A percentile compares a stretch with the other conserved stretches of the same genome.
These are phyloP conservation scores for Psittacus erithacus DNA, from an alignment of 2,113 vertebrate genomes.

Conservation along the genomic window DNA sequence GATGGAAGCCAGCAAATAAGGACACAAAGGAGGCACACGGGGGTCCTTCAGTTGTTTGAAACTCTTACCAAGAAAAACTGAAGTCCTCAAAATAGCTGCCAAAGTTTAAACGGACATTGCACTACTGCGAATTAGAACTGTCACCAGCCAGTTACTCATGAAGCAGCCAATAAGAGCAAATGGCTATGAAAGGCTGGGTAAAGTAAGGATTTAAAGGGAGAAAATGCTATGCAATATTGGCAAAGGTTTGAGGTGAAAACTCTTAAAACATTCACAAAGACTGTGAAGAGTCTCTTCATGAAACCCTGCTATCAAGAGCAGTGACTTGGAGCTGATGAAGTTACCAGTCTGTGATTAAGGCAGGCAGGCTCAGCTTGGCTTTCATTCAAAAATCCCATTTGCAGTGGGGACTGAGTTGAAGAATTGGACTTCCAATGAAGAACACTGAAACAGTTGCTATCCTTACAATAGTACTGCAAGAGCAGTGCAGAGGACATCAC, in stretches of 20 bases:
- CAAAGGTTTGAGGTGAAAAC: neutral
- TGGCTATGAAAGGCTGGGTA: neutral
- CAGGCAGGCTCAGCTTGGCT: neutral
- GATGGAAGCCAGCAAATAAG: neutral
- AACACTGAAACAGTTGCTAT: neutral
- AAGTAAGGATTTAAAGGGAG: neutral
- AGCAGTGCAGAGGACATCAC: neutral
- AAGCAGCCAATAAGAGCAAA: neutral
- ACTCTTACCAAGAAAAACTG: neutral
- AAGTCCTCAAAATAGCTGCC: neutral
- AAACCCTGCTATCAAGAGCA: neutral
- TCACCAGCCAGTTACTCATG: neutral
- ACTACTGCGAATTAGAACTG: neutral
- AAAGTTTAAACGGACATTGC: neutral
- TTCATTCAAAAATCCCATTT: neutral
- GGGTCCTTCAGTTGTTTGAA: neutral
- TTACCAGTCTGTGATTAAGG: neutral
- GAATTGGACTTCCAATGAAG: neutral
- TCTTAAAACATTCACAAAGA: neutral
- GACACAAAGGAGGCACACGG: neutral
- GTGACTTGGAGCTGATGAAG: neutral
- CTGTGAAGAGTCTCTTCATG: neutral
- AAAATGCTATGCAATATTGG: neutral
- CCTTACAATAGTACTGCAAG: neutral
- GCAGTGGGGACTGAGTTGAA: neutral